Conservation (phyloP, 1,140 invertebrate species). For the Drosophila pachea region DNA sequence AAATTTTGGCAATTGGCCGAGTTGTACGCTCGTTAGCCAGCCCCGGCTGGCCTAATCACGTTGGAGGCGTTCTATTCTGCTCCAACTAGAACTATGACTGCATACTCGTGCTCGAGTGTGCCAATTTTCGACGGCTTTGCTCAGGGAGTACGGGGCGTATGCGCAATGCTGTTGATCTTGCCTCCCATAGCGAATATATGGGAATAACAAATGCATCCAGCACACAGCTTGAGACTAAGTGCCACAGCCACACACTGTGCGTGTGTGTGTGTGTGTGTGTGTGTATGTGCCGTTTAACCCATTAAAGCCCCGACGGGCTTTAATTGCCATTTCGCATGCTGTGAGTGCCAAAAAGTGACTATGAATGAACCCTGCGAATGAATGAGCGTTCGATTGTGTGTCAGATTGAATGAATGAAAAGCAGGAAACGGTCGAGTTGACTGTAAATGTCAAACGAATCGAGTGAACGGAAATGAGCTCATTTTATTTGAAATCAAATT, state of each 20-base stretch:
- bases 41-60: slow-evolving; percentile 22
- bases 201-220: slow-evolving; percentile 29
- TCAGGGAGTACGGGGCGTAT: slow-evolving; percentile 61
- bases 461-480: slow-evolving; percentile 72
- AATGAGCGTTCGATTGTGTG: slow-evolving; percentile 36
- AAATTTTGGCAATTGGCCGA: slow-evolving; percentile 72
- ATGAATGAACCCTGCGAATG: slow-evolving; percentile 70
- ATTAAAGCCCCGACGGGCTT: slow-evolving; percentile 62
- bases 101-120: slow-evolving; percentile 45
- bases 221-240: slow-evolving; percentile 72
- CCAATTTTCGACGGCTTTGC: slow-evolving; percentile 64
- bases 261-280: slow-evolving; percentile 13
- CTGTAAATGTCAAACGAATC: slow-evolving; percentile 61
- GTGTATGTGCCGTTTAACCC: slow-evolving; percentile 55
- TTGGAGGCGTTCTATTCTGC: slow-evolving; percentile 55
- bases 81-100: no score
- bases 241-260: slow-evolving; percentile 34
- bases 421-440: slow-evolving; percentile 52
- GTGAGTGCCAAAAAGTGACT: slow-evolving; percentile 63
- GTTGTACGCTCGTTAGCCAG: slow-evolving; percentile 65
- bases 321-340: slow-evolving; percentile 74
- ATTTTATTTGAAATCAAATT: slow-evolving; percentile 58
- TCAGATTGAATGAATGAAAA: slow-evolving; percentile 49
- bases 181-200: slow-evolving; percentile 58
- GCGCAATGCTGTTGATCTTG: slow-evolving; percentile 67